Evolutionary conservation across 1,140 invertebrate genomes (phyloP).

Genomic region (Temnothorax curvispinosus): DNA sequence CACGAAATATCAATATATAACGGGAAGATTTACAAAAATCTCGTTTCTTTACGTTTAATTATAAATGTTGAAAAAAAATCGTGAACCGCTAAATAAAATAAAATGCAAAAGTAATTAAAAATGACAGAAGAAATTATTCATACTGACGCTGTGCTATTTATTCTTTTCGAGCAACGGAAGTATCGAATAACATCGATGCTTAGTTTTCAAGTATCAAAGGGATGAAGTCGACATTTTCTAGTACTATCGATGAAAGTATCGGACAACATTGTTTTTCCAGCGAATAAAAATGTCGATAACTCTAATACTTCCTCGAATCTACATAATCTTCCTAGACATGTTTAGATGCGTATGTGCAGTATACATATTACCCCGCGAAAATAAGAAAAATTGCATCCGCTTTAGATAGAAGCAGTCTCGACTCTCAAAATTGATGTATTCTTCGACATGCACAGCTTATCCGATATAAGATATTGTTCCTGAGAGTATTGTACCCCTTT

Average conservation of each 20-base stretch:
- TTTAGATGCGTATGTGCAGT: neutral
- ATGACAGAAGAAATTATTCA: neutral
- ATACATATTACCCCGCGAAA: neutral
- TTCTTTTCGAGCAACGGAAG: neutral
- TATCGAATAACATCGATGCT: slow-evolving; percentile 10
- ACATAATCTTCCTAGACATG: slow-evolving; percentile 5
- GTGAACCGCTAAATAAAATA: neutral
- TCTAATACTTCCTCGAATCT: slow-evolving; percentile 20
- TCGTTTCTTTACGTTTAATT: neutral
- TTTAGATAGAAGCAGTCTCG: slow-evolving; percentile 2
- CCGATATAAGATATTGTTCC: neutral
- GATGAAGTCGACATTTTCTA: slow-evolving; percentile 5
- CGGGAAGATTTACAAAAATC: neutral
- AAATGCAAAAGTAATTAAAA: slow-evolving; percentile 21
- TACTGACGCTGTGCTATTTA: neutral
- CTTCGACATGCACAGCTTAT: slow-evolving; percentile 1
- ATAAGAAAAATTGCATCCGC: slow-evolving; percentile 35
- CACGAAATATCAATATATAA: neutral
- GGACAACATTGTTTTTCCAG: slow-evolving; percentile 7
- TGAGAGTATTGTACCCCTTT: neutral
- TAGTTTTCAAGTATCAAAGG: neutral
- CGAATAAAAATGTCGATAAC: slow-evolving; percentile 26
- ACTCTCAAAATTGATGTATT: slow-evolving; percentile 8
- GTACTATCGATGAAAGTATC: slow-evolving; percentile 5
- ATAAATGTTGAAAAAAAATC: slow-evolving; percentile 1